phyloP scores from a whole-genome alignment of 2,113 vertebrate species.

The Scolopax mira region DNA sequence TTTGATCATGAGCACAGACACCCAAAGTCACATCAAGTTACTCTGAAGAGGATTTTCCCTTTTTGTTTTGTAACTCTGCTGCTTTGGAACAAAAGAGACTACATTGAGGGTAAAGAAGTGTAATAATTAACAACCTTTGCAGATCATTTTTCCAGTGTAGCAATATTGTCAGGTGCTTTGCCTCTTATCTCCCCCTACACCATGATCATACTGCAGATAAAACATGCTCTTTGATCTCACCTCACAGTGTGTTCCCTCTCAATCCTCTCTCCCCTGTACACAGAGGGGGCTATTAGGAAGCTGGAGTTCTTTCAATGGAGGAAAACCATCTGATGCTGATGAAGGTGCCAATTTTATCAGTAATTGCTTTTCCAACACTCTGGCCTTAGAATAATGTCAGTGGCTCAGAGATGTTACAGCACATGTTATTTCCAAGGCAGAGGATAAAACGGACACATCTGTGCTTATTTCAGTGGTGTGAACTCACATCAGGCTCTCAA shows the following conservation, averaged over 20 bases:
- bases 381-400: neutral
- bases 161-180: neutral
- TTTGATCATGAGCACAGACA: neutral
- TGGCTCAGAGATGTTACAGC: neutral
- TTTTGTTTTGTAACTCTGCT: neutral
- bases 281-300: neutral
- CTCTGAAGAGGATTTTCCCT: neutral
- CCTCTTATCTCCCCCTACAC: neutral
- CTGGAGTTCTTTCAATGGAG: neutral
- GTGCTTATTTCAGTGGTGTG: neutral
- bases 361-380: neutral
- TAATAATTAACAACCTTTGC: neutral
- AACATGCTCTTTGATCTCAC: neutral
- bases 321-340: neutral
- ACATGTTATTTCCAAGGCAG: neutral
- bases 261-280: neutral
- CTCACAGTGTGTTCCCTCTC: neutral
- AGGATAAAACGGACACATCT: neutral
- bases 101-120: neutral
- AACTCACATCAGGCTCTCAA: neutral
- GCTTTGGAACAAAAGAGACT: neutral
- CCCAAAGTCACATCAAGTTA: neutral
- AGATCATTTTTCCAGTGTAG: neutral
- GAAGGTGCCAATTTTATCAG: neutral
- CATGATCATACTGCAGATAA: neutral